Conservation (phyloP, 2,888 invertebrate genomes). For the Cheilosia vernalis region DNA sequence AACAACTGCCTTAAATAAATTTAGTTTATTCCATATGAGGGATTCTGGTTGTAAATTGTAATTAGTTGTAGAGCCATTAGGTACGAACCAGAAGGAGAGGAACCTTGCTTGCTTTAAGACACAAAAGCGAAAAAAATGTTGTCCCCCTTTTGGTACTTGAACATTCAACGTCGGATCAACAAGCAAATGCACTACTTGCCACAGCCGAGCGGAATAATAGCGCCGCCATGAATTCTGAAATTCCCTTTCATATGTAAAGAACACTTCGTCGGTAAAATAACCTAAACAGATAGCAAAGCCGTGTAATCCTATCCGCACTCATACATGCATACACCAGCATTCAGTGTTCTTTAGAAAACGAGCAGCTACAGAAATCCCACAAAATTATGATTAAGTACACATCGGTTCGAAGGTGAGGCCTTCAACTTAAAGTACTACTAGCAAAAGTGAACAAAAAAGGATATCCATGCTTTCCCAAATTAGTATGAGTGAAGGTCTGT, state of each 20-base stretch:
- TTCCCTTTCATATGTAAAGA: not conserved
- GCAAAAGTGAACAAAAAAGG: slow-evolving; percentile 13
- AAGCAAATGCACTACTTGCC: not conserved
- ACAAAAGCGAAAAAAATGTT: not conserved
- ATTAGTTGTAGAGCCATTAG: not conserved
- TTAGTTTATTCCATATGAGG: no score
- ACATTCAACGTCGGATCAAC: not conserved
- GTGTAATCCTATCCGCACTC: slow-evolving; percentile 17
- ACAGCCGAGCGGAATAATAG: not conserved
- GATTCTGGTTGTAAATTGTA: no score
- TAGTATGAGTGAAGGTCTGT: slow-evolving; percentile 16
- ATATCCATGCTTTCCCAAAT: slow-evolving; percentile 19
- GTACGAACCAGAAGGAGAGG: not conserved
- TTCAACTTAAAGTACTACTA: slow-evolving; percentile 40
- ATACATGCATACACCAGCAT: slow-evolving; percentile 2
- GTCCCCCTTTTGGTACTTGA: not conserved
- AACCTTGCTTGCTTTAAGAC: not conserved
- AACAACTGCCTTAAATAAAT: not conserved
- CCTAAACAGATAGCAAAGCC: slow-evolving; percentile 13
- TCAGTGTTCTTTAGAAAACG: slow-evolving; percentile 25
- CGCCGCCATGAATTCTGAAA: not conserved
- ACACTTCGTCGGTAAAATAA: slow-evolving; percentile 14
- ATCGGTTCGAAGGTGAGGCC: slow-evolving; percentile 46
- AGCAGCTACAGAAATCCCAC: slow-evolving; percentile 40
- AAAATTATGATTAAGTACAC: slow-evolving; percentile 49